Evolutionary conservation across 2,797 vertebrate genomes (phyloP), one percentile per base, ranked within the genome.

Genomic region (Mallotus villosus): DNA sequence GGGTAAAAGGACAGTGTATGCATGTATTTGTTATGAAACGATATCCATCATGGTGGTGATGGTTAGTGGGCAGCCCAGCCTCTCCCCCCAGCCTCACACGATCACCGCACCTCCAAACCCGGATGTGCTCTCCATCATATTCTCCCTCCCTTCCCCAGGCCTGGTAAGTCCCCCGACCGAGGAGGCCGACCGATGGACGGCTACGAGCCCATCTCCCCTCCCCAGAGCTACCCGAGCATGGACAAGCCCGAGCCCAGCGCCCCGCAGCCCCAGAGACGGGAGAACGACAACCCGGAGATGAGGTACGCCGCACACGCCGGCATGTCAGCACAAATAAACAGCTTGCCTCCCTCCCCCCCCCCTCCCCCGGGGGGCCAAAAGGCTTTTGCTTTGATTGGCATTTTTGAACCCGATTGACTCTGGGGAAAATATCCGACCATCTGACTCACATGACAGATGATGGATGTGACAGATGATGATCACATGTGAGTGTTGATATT

Each of bases 131-230:
- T 14, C 51, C 32, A 75, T 65, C 29, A 46, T 5, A 61, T 2
- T 55, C 5, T n/a, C 22, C 58, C 59, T 73, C 27, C 25, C 24
- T 46, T 11, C 72, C 55, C 9, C 74, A 99, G 98, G 82, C 95
- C 96, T 77, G 97, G 97, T 53, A 99, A 98, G 78, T 99, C 97
- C 85, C 98, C 98, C 27, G 98, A 99, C 69, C 94, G 96, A 85
- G 95, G 94, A 41, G 93, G 95, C 1, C 85, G 96, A 77, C 88
- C 90, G n/a, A 88, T 95, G 75, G 97, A 99, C 75, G 92, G 94
- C 81, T 99, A 99, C 9, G 98, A 99, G 87, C 97, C 98, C 71
- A 97, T 99, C 86, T 99, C 98, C 0, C 97, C 98, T 8, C 98
- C 97, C 63, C 97, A 97, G 86, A 94, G 90, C 81, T 95, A 97